Conservation (phyloP, 2,113 vertebrate species). For the zebrafish (Danio rerio) region GRCz12tu NC_133194.1:5506001-5506500, state of each 20-base stretch:
- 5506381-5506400: no score
- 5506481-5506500: no score
- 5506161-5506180: not conserved
- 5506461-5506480: no score
- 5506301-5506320: conserved; percentile 23
- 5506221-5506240: conserved; percentile 38
- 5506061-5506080: not conserved
- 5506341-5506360: not conserved
- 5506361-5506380: not conserved
- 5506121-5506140: not conserved
- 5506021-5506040: no score
- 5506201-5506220: not conserved
- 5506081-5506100: not conserved
- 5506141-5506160: not conserved
- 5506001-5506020: no score
- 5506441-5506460: no score
- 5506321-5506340: conserved; percentile 4
- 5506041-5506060: no score
- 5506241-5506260: conserved; percentile 35
- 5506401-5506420: no score
- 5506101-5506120: not conserved
- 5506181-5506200: not conserved
- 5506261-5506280: conserved; percentile 42
- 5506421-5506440: no score
- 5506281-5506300: conserved; percentile 38